These are phyloP conservation scores for Acrocephalus scirpaceus DNA, from an alignment of 2,797 vertebrate genomes.

Conservation along the genomic window DNA sequence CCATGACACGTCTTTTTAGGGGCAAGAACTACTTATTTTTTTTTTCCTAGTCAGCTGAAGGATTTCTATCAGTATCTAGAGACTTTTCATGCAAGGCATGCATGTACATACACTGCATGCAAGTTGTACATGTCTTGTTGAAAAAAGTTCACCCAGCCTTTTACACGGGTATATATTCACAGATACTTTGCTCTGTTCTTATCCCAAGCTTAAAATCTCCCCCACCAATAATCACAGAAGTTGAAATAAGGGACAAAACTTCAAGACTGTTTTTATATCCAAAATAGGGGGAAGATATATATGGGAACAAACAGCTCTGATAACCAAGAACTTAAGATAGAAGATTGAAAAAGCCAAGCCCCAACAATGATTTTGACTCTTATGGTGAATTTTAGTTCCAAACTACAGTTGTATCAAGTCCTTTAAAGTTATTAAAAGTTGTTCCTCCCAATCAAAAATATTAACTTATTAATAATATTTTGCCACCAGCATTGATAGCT, in stretches of 20 bases:
- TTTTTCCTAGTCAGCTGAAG: neutral
- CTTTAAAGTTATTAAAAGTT: constrained; percentile 15
- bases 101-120: neutral
- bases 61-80: neutral
- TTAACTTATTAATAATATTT: constrained; percentile 29
- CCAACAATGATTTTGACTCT: neutral
- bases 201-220: neutral
- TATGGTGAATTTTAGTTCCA: neutral
- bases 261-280: neutral
- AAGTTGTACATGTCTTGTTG: neutral
- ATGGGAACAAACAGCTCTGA: neutral
- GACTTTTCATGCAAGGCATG: neutral
- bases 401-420: neutral
- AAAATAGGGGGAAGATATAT: neutral
- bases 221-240: neutral
- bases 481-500: constrained; percentile 35
- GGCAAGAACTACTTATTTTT: neutral
- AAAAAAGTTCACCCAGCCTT: neutral
- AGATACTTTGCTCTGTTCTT: neutral
- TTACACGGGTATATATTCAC: neutral
- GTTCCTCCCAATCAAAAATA: neutral
- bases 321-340: neutral
- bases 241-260: neutral
- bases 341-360: neutral
- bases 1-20: neutral